Evolutionary conservation across 2,888 invertebrate species (phyloP), one percentile per base, ranked within the genome.

Genomic region (Cheilosia vulpina): DNA sequence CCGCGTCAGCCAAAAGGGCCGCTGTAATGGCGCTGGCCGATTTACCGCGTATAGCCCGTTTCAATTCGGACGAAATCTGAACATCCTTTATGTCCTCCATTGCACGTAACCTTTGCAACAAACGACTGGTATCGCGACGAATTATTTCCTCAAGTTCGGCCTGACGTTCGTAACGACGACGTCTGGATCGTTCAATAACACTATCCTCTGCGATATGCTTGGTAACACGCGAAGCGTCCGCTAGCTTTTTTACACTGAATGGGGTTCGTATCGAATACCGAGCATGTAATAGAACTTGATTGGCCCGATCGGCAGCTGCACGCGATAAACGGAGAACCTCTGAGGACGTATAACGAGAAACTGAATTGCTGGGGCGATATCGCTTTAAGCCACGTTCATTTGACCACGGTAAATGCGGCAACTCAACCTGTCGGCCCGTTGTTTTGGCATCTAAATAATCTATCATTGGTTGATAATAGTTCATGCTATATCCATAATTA

Each of bases 401-500:
- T 81, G 94, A 94, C 95, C 95, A 95, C 77, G 96, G 96, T 87
- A 96, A 93, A 92, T 96, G 96, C 87, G 96, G 92, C 79, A 91
- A 91, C 88, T 91, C 91, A 88, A 91, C 90, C 75, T 91, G 89
- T 77, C 75, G 90, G 88, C 79, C 90, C 84, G 91, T 90, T 78
- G 94, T 94, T 93, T 95, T 96, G 55, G 94, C 94, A 90, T 95
- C 95, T 88, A 97, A 94, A 90, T 96, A 96, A 92, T 97, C 96
- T 89, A 97, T 95, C 96, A 97, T 96, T 62, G 97, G 97, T 91
- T 96, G 96, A 92, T 97, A 97, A 92, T 94, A 96, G 93, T 96
- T 96, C 89, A 96, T 96, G 66, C 96, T 96, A 91, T 95, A 96
- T 88, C 96, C 96, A 93, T 97, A 97, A 93, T 97, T 97, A 92